Evolutionary conservation across 2,113 vertebrate species (phyloP), one percentile per base, ranked within the genome.

Genomic region (Chionis minor): DNA sequence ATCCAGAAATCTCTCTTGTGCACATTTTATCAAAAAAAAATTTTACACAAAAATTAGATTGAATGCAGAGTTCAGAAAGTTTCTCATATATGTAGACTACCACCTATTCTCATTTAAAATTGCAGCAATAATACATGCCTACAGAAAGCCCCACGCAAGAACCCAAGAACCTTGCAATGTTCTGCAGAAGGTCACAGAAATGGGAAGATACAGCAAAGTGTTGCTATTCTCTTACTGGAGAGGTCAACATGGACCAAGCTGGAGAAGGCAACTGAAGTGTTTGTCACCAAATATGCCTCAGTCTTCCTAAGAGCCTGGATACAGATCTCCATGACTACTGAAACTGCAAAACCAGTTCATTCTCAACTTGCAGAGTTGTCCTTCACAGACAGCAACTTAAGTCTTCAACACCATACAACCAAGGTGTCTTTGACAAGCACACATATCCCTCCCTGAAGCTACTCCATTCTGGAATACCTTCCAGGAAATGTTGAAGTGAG

Each of bases 261-360:
- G 21, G 91, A 74, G 82, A 97, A 95, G 33, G 40, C n/a, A 79
- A 77, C 6, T 32, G 44, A 87, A 93, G 96, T 90, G 56, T 83
- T 97, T 88, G 94, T 52, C 95, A 67, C 78, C 38, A 93, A 96
- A 97, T 78, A 96, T 77, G 71, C 81, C 91, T 91, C 58, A 95
- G 86, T 19, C 93, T 86, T 92, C 49, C 3, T 62, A 94, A 86
- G 30, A 17, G n/a, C 94, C 97, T 97, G 97, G 97, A 97, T 97
- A 97, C 93, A 94, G 47, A 96, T 97, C 81, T 93, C 94, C 86
- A 93, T 75, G 96, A 88, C 95, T 95, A 97, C 97, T 96, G 97
- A 98, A 97, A 98, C 95, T 87, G 96, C 85, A 96, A 94, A 95
- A 95, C 93, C 91, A 90, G 84, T 72, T 90, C 96, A 98, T 98